phyloP scores from a whole-genome alignment of 1,140 invertebrate species.

The Tenebrio molitor region DNA sequence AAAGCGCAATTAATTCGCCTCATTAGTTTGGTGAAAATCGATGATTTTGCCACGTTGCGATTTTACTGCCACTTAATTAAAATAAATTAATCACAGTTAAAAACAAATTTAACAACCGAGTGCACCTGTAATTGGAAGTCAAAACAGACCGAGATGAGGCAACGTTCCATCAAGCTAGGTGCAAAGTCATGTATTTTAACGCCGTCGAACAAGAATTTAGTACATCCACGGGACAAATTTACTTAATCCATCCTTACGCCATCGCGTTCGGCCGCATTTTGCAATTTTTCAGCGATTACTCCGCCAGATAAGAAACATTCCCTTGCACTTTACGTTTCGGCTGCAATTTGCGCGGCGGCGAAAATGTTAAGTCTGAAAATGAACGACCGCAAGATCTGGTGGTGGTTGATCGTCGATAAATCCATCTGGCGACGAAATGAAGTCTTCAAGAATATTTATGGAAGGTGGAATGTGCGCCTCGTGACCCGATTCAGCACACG shows the following conservation, averaged over 20 bases:
- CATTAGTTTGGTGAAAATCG: too few relatives aligned
- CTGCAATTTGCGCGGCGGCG: too few relatives aligned
- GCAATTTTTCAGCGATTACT: background rate
- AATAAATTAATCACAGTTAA: background rate
- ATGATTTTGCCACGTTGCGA: too few relatives aligned
- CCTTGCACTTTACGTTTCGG: too few relatives aligned
- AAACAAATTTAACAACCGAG: background rate
- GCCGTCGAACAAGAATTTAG: conserved; percentile 12
- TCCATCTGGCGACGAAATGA: too few relatives aligned
- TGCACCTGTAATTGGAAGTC: background rate
- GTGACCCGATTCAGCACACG: conserved; percentile 15
- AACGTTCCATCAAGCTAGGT: conserved; percentile 17
- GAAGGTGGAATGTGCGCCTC: background rate
- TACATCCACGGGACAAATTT: background rate
- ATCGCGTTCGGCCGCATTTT: background rate
- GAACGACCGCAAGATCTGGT: too few relatives aligned
- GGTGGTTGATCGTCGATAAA: too few relatives aligned
- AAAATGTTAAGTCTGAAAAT: too few relatives aligned
- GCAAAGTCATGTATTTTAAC: conserved; percentile 40
- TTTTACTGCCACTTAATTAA: too few relatives aligned
- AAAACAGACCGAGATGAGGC: background rate
- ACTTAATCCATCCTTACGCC: background rate
- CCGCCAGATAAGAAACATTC: too few relatives aligned
- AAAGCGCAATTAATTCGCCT: too few relatives aligned
- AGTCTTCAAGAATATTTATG: too few relatives aligned